phyloP scores from a whole-genome alignment of 2,888 invertebrate species.

The Meta bourneti region DNA sequence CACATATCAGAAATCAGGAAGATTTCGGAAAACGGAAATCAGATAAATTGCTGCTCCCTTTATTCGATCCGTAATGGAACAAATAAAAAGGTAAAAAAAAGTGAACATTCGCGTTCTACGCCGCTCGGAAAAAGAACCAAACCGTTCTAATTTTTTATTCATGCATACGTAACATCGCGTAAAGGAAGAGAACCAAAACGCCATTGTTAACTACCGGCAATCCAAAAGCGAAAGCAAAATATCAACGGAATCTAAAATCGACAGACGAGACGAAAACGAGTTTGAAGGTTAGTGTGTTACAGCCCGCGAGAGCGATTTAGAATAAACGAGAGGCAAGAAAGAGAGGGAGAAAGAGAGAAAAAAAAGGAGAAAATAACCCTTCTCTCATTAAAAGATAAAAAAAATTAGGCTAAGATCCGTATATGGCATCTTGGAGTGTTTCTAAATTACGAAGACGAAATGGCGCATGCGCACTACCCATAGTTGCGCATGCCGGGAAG shows the following conservation, averaged over 20 bases:
- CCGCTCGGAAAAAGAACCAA: background rate
- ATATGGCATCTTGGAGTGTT: conserved; percentile 63
- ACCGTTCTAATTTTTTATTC: background rate
- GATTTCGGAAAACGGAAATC: too few species aligned
- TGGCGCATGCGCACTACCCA: conserved; percentile 51
- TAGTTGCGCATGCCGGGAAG: conserved; percentile 61
- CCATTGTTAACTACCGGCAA: conserved; percentile 10
- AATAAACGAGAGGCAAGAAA: background rate
- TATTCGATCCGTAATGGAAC: too few species aligned
- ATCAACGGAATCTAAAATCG: background rate
- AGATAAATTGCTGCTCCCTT: too few species aligned
- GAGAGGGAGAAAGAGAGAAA: background rate
- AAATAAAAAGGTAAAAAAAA: too few species aligned
- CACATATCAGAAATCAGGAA: too few species aligned
- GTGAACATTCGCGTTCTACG: background rate
- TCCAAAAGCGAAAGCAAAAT: conserved; percentile 32
- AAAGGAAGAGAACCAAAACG: conserved; percentile 14
- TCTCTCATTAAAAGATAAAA: conserved; percentile 21
- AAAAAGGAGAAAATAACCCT: background rate
- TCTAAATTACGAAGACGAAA: conserved; percentile 28
- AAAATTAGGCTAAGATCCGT: conserved; percentile 69
- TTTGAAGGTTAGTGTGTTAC: conserved; percentile 66
- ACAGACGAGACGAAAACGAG: conserved; percentile 8
- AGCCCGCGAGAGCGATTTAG: background rate
- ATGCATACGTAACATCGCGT: background rate